Conservation (phyloP, 2,797 vertebrate species). For the Microtus agrestis region DNA sequence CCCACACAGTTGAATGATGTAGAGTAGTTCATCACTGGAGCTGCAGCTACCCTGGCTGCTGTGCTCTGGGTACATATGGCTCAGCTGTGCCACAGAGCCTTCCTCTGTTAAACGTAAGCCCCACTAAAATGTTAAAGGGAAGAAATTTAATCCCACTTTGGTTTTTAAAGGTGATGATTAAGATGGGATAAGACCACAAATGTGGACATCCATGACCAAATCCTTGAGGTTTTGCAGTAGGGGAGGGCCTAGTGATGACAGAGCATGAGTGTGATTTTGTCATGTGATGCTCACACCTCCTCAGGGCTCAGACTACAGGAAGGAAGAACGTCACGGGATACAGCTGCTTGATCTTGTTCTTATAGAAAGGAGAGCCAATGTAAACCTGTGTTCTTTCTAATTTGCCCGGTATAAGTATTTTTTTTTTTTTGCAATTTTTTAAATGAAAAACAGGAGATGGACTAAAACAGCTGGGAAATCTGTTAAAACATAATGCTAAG, state of each 20-base stretch:
- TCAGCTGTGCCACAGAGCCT: neutral
- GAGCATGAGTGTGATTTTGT: too few relatives aligned
- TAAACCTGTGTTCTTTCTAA: neutral
- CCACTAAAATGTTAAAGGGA: neutral
- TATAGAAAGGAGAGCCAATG: neutral
- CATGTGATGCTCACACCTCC: neutral
- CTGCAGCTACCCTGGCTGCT: neutral
- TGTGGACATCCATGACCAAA: neutral
- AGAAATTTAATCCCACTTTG: neutral
- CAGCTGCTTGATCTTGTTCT: neutral
- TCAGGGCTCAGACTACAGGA: neutral
- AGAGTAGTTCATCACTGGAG: neutral
- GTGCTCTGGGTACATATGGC: neutral
- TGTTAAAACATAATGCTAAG: neutral
- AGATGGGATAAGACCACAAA: neutral
- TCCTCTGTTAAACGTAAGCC: neutral
- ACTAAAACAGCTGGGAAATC: neutral
- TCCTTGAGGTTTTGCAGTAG: neutral
- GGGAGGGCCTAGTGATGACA: neutral
- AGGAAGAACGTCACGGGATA: neutral
- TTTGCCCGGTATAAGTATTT: neutral
- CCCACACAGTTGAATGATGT: neutral
- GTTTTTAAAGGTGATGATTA: neutral
- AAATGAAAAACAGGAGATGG: neutral
- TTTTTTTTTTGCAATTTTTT: neutral